These are phyloP conservation scores for Amblyopsis hoosieri DNA, from an alignment of 2,797 vertebrate species.

Conservation along the genomic window DNA sequence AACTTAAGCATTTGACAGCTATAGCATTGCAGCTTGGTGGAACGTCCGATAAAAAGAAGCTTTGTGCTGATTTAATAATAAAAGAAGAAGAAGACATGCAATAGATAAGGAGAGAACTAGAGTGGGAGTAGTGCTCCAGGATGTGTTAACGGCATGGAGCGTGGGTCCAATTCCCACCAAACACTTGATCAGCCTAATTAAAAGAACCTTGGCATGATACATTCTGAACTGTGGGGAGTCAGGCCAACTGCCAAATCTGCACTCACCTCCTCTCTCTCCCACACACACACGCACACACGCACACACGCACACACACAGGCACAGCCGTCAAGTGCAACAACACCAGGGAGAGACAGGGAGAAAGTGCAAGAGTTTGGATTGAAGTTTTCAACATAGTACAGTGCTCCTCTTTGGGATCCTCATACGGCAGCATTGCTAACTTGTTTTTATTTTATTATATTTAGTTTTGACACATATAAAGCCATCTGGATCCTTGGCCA, in stretches of 20 bases:
- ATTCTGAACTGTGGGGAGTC: slow-evolving; percentile 59
- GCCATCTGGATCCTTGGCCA: no score
- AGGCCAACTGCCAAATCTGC: slow-evolving; percentile 60
- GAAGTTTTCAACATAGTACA: slow-evolving; percentile 45
- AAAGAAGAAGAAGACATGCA: slow-evolving; percentile 54
- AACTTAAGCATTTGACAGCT: not conserved
- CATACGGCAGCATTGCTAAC: no score
- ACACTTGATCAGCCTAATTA: slow-evolving; percentile 79
- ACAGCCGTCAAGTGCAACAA: no score
- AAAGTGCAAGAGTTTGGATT: slow-evolving; percentile 36
- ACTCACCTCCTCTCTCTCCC: slow-evolving; percentile 63
- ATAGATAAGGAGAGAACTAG: slow-evolving; percentile 53
- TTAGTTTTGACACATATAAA: no score
- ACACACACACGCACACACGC: not conserved
- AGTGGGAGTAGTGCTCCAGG: slow-evolving; percentile 60
- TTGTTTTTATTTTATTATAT: no score
- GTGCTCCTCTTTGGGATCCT: slow-evolving; percentile 39
- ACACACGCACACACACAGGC: not conserved
- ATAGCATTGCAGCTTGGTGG: not conserved
- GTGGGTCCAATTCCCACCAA: slow-evolving; percentile 72
- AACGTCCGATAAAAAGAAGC: slow-evolving; percentile 25
- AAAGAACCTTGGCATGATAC: slow-evolving; percentile 71
- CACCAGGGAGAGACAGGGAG: not conserved
- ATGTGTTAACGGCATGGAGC: slow-evolving; percentile 69
- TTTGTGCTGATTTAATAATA: slow-evolving; percentile 49